Evolutionary conservation across 2,113 vertebrate genomes (phyloP).

Genomic region (Octodon degus): DNA sequence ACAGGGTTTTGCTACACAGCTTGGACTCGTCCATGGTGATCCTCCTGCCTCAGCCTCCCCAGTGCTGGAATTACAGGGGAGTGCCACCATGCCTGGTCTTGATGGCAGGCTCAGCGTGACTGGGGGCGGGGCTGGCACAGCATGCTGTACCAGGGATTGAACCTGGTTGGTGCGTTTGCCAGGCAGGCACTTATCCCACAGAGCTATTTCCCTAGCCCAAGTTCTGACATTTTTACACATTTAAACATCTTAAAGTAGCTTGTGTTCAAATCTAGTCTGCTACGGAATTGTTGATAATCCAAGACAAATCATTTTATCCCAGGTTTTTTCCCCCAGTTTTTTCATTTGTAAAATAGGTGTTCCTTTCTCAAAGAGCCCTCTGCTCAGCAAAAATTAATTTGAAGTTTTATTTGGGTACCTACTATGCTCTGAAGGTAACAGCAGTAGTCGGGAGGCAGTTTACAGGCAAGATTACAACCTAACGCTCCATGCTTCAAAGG

Average conservation of each 20-base stretch:
- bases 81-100: too few species aligned
- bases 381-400: neutral
- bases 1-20: too few species aligned
- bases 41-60: too few species aligned
- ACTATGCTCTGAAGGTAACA: neutral
- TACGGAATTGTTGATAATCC: neutral
- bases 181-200: too few species aligned
- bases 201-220: neutral
- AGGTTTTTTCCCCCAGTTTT: neutral
- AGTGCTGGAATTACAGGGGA: too few species aligned
- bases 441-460: neutral
- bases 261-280: neutral
- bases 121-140: too few species aligned
- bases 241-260: neutral
- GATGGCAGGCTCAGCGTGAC: too few species aligned
- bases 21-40: too few species aligned
- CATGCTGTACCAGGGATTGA: too few species aligned
- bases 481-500: neutral
- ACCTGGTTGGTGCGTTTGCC: too few species aligned
- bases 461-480: neutral
- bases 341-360: neutral
- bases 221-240: neutral
- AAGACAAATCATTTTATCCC: neutral
- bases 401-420: neutral
- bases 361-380: neutral